These are phyloP conservation scores for Melanocharis versteri DNA, from an alignment of 2,113 vertebrate genomes.

Conservation along the genomic window DNA sequence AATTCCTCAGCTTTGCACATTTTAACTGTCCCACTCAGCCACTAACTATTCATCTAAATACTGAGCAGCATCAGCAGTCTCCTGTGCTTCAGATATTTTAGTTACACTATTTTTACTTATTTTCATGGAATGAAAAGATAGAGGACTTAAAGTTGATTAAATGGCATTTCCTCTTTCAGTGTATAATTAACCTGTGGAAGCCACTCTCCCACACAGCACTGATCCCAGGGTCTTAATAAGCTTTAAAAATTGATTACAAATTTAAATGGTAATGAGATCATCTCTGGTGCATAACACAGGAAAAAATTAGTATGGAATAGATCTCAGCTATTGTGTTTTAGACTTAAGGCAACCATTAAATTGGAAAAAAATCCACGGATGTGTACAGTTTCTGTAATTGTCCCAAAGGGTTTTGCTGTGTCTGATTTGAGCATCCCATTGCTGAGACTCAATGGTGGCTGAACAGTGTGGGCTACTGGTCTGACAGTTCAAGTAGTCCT, in stretches of 20 bases:
- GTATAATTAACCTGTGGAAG: conserved; percentile 13
- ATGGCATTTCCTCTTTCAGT: neutral
- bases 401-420: neutral
- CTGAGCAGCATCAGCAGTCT: neutral
- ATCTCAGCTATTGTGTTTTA: neutral
- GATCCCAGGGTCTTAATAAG: conserved; percentile 20
- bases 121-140: neutral
- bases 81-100: conserved; percentile 29
- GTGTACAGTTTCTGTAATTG: neutral
- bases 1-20: neutral
- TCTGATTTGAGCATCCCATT: neutral
- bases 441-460: neutral
- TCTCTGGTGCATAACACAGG: neutral
- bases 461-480: neutral
- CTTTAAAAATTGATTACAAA: conserved; percentile 40
- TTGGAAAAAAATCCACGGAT: neutral
- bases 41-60: neutral
- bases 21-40: neutral
- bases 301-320: neutral
- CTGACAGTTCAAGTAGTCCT: neutral
- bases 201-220: neutral
- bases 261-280: conserved; percentile 9
- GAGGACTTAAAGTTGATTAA: conserved; percentile 28
- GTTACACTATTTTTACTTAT: neutral
- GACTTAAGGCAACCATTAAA: neutral